These are phyloP conservation scores for Charina bottae DNA, from an alignment of 2,113 vertebrate genomes.

Conservation along the genomic window DNA sequence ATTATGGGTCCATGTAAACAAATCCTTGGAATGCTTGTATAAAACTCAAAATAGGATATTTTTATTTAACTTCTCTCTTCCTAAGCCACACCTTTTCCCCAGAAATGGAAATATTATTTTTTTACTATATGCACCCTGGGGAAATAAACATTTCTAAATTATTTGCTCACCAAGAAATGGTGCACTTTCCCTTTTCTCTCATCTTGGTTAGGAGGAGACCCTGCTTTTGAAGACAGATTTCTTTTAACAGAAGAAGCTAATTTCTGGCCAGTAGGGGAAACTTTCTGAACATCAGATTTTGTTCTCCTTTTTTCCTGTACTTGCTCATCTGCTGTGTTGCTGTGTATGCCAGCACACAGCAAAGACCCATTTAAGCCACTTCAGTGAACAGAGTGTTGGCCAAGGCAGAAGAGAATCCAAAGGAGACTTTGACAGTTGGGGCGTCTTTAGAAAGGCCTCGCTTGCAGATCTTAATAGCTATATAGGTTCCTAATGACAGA, in stretches of 20 bases:
- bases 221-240: conserved; percentile 8
- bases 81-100: conserved; percentile 22
- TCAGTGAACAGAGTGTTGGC: background rate
- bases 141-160: conserved; percentile 35
- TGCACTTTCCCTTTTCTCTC: conserved; percentile 27
- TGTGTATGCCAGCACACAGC: conserved; percentile 23
- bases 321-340: conserved; percentile 34
- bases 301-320: conserved; percentile 32
- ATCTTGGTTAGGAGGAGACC: conserved; percentile 24
- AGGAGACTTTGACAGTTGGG: background rate
- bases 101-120: conserved; percentile 39
- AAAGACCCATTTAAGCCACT: conserved; percentile 30
- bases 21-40: conserved; percentile 20
- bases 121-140: conserved; percentile 39
- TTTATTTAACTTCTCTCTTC: conserved; percentile 31
- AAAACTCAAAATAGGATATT: background rate
- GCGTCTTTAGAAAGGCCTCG: background rate
- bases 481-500: background rate
- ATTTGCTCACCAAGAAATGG: conserved; percentile 4
- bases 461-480: background rate
- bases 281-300: conserved; percentile 35
- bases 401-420: background rate
- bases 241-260: conserved; percentile 32
- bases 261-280: conserved; percentile 22
- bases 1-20: conserved; percentile 1